Percentiles rank a stretch among this genome's conserved stretches.
phyloP scores from a whole-genome alignment of 2,888 invertebrate species.

The Buathra laborator region DNA sequence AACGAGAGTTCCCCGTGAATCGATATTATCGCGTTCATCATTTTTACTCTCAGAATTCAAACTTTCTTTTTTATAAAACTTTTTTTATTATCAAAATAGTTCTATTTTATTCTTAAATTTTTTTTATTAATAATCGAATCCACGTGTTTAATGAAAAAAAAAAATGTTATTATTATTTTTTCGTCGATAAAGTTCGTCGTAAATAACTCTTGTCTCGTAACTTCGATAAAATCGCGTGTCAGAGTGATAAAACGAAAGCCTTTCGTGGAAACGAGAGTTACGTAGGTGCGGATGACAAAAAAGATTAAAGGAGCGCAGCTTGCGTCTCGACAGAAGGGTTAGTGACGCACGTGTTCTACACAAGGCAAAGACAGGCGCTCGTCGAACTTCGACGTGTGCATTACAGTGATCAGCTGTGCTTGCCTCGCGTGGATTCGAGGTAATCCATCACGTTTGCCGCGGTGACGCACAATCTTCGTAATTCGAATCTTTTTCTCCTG shows the following conservation, averaged over 20 bases:
- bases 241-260: background rate
- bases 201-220: background rate
- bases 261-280: background rate
- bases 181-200: background rate
- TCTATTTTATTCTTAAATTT: background rate
- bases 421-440: background rate
- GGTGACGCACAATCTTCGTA: slow-evolving; percentile 17
- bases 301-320: background rate
- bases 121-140: background rate
- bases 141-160: background rate
- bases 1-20: background rate
- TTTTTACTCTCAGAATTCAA: background rate
- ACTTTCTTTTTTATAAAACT: background rate
- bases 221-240: background rate
- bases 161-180: background rate
- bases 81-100: no score
- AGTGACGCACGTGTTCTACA: slow-evolving; percentile 35
- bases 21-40: background rate
- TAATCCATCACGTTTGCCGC: slow-evolving; percentile 1
- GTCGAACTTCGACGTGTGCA: background rate
- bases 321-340: background rate
- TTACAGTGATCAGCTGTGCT: slow-evolving; percentile 27
- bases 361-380: slow-evolving; percentile 19
- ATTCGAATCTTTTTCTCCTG: no score
- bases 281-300: background rate